Percentiles rank a stretch among this genome's conserved stretches.
phyloP scores from a whole-genome alignment of 2,888 invertebrate species.

The Parnassius apollo region DNA sequence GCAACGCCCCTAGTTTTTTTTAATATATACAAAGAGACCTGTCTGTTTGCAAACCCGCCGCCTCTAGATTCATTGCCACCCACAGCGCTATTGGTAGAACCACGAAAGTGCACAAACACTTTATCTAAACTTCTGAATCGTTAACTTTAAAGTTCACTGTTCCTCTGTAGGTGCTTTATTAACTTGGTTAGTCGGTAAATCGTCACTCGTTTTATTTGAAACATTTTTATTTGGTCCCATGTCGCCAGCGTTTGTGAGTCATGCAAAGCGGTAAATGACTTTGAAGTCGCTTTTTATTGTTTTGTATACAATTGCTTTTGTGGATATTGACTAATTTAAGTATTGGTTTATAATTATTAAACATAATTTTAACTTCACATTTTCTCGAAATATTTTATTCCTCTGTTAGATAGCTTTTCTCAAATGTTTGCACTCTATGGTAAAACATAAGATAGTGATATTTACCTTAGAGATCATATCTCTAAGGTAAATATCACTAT shows the following conservation, averaged over 20 bases:
- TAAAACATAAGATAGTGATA: no score
- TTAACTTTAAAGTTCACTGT: slow-evolving; percentile 34
- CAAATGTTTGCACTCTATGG: no score
- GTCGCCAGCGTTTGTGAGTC: slow-evolving; percentile 43
- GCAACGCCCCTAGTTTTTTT: slow-evolving; percentile 58
- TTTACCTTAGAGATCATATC: no score
- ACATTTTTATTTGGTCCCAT: slow-evolving; percentile 54
- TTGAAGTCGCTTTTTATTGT: slow-evolving; percentile 19
- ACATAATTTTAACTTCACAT: no score
- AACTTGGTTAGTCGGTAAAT: slow-evolving; percentile 43
- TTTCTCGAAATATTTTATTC: no score
- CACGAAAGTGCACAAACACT: slow-evolving; percentile 24
- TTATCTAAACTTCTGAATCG: slow-evolving; percentile 25
- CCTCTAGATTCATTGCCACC: slow-evolving; percentile 63
- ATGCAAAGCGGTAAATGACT: slow-evolving; percentile 38
- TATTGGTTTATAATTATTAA: no score
- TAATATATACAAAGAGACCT: slow-evolving; percentile 45
- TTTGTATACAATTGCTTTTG: not conserved
- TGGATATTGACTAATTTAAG: no score
- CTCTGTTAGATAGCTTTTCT: no score
- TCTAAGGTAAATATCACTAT: no score
- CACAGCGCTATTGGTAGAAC: slow-evolving; percentile 50
- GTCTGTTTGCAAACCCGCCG: slow-evolving; percentile 72
- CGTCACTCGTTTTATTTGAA: slow-evolving; percentile 55
- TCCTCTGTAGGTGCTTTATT: slow-evolving; percentile 25